Evolutionary conservation across 2,888 invertebrate species (phyloP).

Genomic region (Idaea aversata): DNA sequence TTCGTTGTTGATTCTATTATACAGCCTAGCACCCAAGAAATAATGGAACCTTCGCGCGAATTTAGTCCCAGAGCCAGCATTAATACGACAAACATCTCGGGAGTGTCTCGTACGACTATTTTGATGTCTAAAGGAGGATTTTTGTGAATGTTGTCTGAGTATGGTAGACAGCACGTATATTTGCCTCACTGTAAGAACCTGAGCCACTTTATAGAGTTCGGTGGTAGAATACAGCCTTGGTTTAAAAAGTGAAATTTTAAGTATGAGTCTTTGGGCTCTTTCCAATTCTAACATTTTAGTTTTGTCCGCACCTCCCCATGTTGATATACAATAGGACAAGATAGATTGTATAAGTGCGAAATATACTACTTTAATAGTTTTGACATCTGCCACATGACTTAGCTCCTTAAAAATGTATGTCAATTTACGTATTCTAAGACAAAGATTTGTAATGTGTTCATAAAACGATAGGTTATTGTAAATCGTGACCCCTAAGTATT

Average conservation of each 20-base stretch:
- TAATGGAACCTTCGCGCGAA: too few species aligned
- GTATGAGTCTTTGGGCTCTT: background rate
- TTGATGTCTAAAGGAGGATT: too few species aligned
- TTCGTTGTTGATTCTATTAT: too few species aligned
- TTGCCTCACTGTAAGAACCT: background rate
- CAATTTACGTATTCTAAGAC: background rate
- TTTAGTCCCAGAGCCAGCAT: too few species aligned
- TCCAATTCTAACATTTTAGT: too few species aligned
- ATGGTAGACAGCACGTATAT: background rate
- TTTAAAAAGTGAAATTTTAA: background rate
- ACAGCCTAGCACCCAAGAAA: too few species aligned
- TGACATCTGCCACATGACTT: background rate
- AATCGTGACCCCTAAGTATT: slow-evolving; percentile 11
- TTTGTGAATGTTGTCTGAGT: background rate
- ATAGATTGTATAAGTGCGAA: slow-evolving; percentile 8
- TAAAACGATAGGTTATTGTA: slow-evolving; percentile 9
- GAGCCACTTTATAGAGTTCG: background rate
- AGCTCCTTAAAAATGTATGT: slow-evolving; percentile 8
- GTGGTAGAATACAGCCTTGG: background rate
- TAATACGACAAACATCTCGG: too few species aligned
- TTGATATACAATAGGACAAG: background rate
- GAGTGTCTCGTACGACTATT: too few species aligned
- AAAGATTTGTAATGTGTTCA: slow-evolving; percentile 7
- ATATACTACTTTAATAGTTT: slow-evolving; percentile 8
- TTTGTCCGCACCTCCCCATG: slow-evolving; percentile 2